Conservation (phyloP, 2,797 vertebrate genomes). For the Girardinus metallicus region DNA sequence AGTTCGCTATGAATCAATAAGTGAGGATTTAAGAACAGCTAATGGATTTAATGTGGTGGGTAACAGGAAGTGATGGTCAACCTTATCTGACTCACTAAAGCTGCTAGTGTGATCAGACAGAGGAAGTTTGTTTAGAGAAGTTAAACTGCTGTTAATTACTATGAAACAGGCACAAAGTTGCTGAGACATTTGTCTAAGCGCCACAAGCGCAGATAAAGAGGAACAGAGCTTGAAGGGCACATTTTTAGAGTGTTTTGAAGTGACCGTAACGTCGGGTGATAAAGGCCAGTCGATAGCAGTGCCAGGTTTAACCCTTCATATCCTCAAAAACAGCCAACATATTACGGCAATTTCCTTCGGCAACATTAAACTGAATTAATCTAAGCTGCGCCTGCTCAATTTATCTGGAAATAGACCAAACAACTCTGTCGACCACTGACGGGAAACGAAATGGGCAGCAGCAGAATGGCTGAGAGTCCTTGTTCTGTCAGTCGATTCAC, state of each 20-base stretch:
- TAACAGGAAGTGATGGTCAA: constrained; percentile 71
- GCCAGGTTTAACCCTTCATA: constrained; percentile 16
- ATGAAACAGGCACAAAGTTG: not conserved
- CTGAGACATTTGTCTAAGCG: not conserved
- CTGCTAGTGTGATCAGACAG: constrained; percentile 26
- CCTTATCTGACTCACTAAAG: constrained; percentile 55
- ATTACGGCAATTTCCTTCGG: constrained; percentile 47
- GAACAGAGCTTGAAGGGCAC: constrained; percentile 6
- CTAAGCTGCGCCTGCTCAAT: constrained; percentile 33
- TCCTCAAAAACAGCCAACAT: constrained; percentile 40
- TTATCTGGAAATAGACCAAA: constrained; percentile 43
- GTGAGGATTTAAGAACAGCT: constrained; percentile 67
- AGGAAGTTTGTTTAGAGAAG: constrained; percentile 44
- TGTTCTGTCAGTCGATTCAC: constrained; percentile 51
- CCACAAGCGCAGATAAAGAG: not conserved
- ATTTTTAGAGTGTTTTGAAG: constrained; percentile 38
- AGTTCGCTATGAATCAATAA: constrained; percentile 72
- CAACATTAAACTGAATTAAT: constrained; percentile 50
- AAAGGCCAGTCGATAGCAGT: constrained; percentile 58
- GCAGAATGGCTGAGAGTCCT: constrained; percentile 32
- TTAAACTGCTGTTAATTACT: not conserved
- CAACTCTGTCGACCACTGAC: constrained; percentile 35
- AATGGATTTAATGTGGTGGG: constrained; percentile 73
- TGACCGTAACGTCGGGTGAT: constrained; percentile 57
- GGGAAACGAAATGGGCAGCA: constrained; percentile 53